Evolutionary conservation across 2,888 invertebrate species (phyloP), one percentile per base, ranked within the genome.

Genomic region (Stenodera caucasica): DNA sequence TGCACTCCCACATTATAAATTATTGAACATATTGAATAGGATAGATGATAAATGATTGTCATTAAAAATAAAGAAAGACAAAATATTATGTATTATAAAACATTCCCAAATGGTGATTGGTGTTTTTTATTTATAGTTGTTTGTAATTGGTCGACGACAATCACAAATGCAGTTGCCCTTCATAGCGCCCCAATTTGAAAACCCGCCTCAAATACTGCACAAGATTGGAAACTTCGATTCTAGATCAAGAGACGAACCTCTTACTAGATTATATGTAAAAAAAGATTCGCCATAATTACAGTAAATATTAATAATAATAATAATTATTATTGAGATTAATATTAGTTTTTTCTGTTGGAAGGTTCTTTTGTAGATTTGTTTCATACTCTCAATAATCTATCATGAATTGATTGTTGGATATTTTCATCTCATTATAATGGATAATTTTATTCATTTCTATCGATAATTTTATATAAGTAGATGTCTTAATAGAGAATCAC

Each of bases 101-200:
- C 21, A 12, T 45, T 45, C 21, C 45, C 45, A 45, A 45, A 45
- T 45, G 45, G 45, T 45, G 45, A 45, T 45, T 45, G 45, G 45
- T 45, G 45, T 45, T 45, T 45, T 45, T 21, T 11, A 12, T 21
- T 2, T 12, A 45, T n/a, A 51, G 51, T 57, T 51, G 57, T 33
- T 58, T 15, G 33, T 49, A 51, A 59, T 59, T 59, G 59, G 59
- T 51, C 50, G 51, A 45, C 45, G 15, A 45, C 26, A 26, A 50
- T 55, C 54, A 45, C 45, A 35, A 37, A 55, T 37, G 55, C 45
- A 21, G 59, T 59, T 49, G 59, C 55, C 59, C 59, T 59, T 59
- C 59, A 55, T 55, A 45, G 32, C 51, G 59, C 59, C 59, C 59
- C 59, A 59, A 52, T 55, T 55, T 49, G 45, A 45, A 21, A 45